These are phyloP conservation scores for Enteromius argenteus DNA, from an alignment of 2,797 vertebrate genomes.

Conservation along the genomic window DNA sequence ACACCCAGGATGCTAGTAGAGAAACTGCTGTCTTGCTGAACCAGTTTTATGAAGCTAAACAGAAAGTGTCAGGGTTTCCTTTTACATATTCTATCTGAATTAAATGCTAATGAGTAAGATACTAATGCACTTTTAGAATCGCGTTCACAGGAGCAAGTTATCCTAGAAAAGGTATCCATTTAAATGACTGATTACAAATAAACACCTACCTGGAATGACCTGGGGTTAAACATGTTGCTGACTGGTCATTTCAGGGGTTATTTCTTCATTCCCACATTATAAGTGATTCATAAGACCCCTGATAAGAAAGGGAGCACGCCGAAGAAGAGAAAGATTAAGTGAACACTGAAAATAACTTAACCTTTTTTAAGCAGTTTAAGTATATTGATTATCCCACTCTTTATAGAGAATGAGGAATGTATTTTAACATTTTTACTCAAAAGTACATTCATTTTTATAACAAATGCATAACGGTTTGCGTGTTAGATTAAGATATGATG, in stretches of 20 bases:
- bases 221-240: not conserved
- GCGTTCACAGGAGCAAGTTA: not conserved
- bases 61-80: not conserved
- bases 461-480: not conserved
- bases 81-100: conserved; percentile 1
- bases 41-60: conserved; percentile 9
- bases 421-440: not conserved
- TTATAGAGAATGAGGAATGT: not conserved
- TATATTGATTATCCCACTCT: not conserved
- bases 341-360: not conserved
- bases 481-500: not conserved
- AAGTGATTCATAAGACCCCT: not conserved
- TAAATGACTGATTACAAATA: not conserved
- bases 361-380: not conserved
- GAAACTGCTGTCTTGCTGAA: conserved; percentile 11
- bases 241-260: not conserved
- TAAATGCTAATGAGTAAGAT: not conserved
- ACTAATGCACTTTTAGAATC: not conserved
- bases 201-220: not conserved
- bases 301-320: not conserved
- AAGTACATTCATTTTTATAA: not conserved
- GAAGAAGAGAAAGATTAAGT: not conserved
- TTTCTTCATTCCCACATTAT: not conserved
- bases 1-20: conserved; percentile 26
- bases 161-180: not conserved